Conservation (phyloP, 1,140 invertebrate genomes). For the Dendroctonus valens region DNA sequence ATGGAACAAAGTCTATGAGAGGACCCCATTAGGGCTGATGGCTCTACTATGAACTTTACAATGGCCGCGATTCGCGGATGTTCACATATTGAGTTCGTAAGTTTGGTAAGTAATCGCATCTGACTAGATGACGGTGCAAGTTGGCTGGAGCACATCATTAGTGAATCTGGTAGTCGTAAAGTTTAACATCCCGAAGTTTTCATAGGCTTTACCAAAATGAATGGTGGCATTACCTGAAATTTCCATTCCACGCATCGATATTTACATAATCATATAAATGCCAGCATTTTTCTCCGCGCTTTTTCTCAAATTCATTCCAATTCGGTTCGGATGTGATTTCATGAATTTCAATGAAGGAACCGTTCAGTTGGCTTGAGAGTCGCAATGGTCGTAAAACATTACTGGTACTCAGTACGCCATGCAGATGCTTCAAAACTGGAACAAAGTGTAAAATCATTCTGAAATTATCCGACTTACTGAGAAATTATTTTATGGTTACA, state of each 20-base stretch:
- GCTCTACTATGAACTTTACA: constrained; percentile 23
- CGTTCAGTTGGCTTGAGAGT: constrained; percentile 8
- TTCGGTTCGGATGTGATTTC: constrained; percentile 5
- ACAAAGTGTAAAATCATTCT: constrained; percentile 4
- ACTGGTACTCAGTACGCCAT: constrained; percentile 18
- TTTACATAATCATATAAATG: too few species aligned
- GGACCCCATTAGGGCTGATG: constrained; percentile 26
- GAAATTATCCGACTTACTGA: not conserved
- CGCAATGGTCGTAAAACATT: constrained; percentile 19
- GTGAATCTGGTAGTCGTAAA: not conserved
- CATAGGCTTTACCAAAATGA: too few species aligned
- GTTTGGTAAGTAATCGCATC: constrained; percentile 16
- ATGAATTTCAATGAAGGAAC: constrained; percentile 23
- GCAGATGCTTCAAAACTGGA: not conserved
- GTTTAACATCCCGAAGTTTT: too few species aligned
- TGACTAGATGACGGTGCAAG: constrained; percentile 7
- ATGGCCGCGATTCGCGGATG: constrained; percentile 14
- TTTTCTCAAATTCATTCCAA: constrained; percentile 12
- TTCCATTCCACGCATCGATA: too few species aligned
- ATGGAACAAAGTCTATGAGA: constrained; percentile 26
- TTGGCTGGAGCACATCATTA: constrained; percentile 4
- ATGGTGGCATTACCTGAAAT: too few species aligned
- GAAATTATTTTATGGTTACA: too few species aligned
- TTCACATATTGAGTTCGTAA: constrained; percentile 20
- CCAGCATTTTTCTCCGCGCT: not conserved